Conservation (phyloP, 2,113 vertebrate genomes). For the Chaetorhynchus papuensis region DNA sequence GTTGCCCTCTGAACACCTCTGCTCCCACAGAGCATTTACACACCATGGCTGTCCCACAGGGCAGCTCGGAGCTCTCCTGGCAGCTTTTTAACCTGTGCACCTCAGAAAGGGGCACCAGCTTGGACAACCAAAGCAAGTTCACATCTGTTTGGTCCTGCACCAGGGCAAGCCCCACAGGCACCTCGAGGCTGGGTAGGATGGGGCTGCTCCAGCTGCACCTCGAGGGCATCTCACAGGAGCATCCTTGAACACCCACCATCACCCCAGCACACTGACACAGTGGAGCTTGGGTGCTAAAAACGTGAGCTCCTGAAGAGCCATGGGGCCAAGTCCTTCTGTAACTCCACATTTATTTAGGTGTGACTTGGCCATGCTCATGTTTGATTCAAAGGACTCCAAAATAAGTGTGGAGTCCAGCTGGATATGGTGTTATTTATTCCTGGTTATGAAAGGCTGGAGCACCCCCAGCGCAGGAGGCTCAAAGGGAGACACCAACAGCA, state of each 20-base stretch:
- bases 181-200: fast-evolving
- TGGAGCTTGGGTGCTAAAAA: not conserved
- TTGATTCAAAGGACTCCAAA: not conserved
- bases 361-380: not conserved
- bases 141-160: not conserved
- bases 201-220: not conserved
- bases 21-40: not conserved
- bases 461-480: not conserved
- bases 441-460: not conserved
- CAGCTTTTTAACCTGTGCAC: not conserved
- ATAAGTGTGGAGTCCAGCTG: not conserved
- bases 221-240: fast-evolving
- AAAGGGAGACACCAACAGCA: not conserved
- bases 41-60: fast-evolving
- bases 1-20: not conserved
- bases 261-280: not conserved
- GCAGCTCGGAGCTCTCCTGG: not conserved
- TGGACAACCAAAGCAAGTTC: not conserved
- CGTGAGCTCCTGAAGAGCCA: not conserved
- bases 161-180: fast-evolving
- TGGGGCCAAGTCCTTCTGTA: not conserved
- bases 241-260: not conserved
- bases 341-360: not conserved
- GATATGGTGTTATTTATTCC: not conserved
- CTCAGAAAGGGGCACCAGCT: not conserved